These are phyloP conservation scores for Chaetodon trifascialis DNA, from an alignment of 2,113 vertebrate genomes.

Conservation along the genomic window DNA sequence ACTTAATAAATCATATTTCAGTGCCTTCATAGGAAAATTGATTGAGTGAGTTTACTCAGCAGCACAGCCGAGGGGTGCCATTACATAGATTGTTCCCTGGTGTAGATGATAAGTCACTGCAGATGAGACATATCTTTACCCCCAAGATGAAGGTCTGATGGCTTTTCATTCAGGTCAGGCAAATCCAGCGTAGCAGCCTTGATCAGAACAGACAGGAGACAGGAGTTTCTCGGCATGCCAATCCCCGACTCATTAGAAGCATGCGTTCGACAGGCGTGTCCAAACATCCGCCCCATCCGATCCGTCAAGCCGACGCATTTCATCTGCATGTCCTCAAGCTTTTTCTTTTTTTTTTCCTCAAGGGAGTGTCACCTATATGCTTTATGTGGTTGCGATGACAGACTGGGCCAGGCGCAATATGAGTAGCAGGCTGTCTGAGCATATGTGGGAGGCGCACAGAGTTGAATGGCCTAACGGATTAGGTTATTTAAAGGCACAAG, in stretches of 20 bases:
- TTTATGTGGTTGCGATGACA: constrained; percentile 41
- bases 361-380: constrained; percentile 44
- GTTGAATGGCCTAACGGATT: constrained; percentile 53
- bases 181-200: constrained; percentile 23
- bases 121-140: constrained; percentile 46
- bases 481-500: constrained; percentile 52
- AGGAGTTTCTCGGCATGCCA: constrained; percentile 29
- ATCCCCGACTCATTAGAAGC: constrained; percentile 56
- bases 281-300: constrained; percentile 49
- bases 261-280: constrained; percentile 38
- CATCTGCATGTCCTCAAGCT: constrained; percentile 52
- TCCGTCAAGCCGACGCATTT: constrained; percentile 54
- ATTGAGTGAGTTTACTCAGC: constrained; percentile 21
- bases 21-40: background rate
- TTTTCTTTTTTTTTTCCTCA: background rate
- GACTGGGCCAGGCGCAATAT: constrained; percentile 24
- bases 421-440: constrained; percentile 43
- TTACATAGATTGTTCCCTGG: constrained; percentile 46
- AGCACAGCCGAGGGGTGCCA: constrained; percentile 15
- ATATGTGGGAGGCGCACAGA: constrained; percentile 41
- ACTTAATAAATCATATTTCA: constrained; percentile 53
- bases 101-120: constrained; percentile 49
- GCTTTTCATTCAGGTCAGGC: constrained; percentile 57
- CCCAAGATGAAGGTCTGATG: constrained; percentile 24
- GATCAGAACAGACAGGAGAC: constrained; percentile 61